Conservation (phyloP, 1,140 invertebrate genomes). For the Colletes latitarsis region DNA sequence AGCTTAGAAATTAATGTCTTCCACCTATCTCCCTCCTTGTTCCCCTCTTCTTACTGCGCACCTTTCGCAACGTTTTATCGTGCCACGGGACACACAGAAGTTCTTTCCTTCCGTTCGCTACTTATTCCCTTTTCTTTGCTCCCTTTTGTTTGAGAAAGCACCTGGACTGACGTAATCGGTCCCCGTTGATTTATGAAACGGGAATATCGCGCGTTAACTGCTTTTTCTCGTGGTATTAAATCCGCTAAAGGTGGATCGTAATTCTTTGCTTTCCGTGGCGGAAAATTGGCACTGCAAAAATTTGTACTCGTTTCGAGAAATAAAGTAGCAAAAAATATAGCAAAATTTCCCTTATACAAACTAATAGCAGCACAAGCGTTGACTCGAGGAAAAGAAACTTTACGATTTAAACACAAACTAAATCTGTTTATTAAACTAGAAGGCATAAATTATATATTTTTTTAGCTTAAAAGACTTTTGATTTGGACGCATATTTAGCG, state of each 20-base stretch:
- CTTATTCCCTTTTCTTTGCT: background rate
- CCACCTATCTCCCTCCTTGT: conserved; percentile 52
- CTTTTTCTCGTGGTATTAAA: conserved; percentile 37
- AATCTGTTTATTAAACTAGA: too few species aligned
- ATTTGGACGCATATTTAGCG: too few species aligned
- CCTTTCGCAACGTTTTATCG: conserved; percentile 23
- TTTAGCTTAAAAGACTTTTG: too few species aligned
- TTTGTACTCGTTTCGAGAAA: too few species aligned
- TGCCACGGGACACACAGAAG: conserved; percentile 28
- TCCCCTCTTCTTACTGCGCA: background rate
- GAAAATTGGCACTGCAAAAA: background rate
- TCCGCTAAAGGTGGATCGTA: conserved; percentile 23
- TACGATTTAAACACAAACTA: too few species aligned
- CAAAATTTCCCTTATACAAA: too few species aligned
- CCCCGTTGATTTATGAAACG: conserved; percentile 55
- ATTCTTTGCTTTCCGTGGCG: background rate
- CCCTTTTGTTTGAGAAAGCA: conserved; percentile 25
- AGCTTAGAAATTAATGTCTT: conserved; percentile 71
- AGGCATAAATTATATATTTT: too few species aligned
- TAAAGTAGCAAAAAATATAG: too few species aligned
- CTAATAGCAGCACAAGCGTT: too few species aligned
- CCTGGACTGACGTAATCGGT: conserved; percentile 60
- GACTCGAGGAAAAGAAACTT: too few species aligned
- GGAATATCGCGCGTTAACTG: conserved; percentile 37
- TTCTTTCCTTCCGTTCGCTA: conserved; percentile 39